These are phyloP conservation scores for Opisthograptis luteolata DNA, from an alignment of 2,888 invertebrate species.

Conservation along the genomic window DNA sequence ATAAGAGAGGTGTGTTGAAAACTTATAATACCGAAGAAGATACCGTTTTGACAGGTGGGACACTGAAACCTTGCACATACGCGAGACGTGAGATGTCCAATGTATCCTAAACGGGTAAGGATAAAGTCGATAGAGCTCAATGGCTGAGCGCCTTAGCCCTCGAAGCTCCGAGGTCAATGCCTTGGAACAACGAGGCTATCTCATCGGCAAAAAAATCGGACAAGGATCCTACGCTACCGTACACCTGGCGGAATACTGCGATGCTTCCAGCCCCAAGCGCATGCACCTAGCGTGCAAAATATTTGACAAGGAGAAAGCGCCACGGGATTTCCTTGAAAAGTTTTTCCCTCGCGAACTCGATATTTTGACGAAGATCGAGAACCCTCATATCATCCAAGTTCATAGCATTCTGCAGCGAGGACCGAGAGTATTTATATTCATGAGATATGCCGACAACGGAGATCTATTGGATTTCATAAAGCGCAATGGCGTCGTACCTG, in stretches of 20 bases:
- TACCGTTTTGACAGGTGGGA: slow-evolving; percentile 73
- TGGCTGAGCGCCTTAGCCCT: slow-evolving; percentile 90
- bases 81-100: slow-evolving; percentile 82
- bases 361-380: slow-evolving; percentile 94
- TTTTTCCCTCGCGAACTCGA: slow-evolving; percentile 97
- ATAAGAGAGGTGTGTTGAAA: slow-evolving; percentile 74
- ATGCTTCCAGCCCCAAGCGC: slow-evolving; percentile 87
- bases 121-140: slow-evolving; percentile 83
- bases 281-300: slow-evolving; percentile 95
- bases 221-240: slow-evolving; percentile 97
- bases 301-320: slow-evolving; percentile 95
- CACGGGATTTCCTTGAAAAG: slow-evolving; percentile 94
- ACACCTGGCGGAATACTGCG: slow-evolving; percentile 92
- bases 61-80: slow-evolving; percentile 71
- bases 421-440: slow-evolving; percentile 94
- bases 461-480: slow-evolving; percentile 94
- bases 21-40: slow-evolving; percentile 58
- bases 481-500: slow-evolving; percentile 89
- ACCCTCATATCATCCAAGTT: slow-evolving; percentile 95
- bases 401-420: slow-evolving; percentile 94
- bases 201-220: slow-evolving; percentile 94
- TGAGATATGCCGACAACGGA: slow-evolving; percentile 96
- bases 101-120: slow-evolving; percentile 83
- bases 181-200: slow-evolving; percentile 92
- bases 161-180: slow-evolving; percentile 93